phyloP scores from a whole-genome alignment of 2,888 invertebrate species.

The Synanthedon formicaeformis region DNA sequence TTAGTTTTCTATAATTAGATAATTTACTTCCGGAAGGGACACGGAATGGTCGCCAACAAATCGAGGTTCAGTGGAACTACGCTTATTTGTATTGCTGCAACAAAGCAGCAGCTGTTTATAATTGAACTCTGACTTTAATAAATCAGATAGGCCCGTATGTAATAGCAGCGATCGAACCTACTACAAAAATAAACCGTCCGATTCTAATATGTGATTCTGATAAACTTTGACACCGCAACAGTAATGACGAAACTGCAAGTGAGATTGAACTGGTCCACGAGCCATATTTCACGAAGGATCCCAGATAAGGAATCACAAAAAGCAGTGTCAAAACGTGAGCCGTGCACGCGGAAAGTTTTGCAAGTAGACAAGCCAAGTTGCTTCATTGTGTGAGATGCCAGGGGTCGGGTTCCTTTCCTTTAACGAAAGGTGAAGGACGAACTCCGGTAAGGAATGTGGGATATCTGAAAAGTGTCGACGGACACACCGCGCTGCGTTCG shows the following conservation, averaged over 20 bases:
- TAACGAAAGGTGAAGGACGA: conserved; percentile 57
- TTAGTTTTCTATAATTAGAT: too few relatives aligned
- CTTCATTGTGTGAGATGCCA: conserved; percentile 42
- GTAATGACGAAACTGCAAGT: conserved; percentile 36
- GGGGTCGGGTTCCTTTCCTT: conserved; percentile 35
- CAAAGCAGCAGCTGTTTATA: too few relatives aligned
- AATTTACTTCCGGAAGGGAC: too few relatives aligned
- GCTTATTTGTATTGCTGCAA: too few relatives aligned
- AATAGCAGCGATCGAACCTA: conserved; percentile 1
- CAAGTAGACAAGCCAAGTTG: conserved; percentile 36
- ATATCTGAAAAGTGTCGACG: conserved; percentile 26
- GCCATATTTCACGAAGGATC: conserved; percentile 45
- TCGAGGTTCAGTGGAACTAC: too few relatives aligned
- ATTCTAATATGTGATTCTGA: conserved; percentile 25
- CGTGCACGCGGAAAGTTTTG: conserved; percentile 47
- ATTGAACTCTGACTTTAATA: conserved; percentile 5
- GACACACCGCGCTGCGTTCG: conserved; percentile 14
- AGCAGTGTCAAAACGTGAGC: conserved; percentile 48
- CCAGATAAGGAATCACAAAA: conserved; percentile 56
- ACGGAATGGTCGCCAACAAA: too few relatives aligned
- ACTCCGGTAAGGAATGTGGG: conserved; percentile 28
- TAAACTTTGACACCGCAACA: conserved; percentile 42
- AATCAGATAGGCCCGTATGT: conserved; percentile 1
- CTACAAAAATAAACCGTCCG: conserved; percentile 18
- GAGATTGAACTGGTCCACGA: conserved; percentile 42